Evolutionary conservation across 2,888 invertebrate species (phyloP).

Genomic region (Hybos culiciformis): DNA sequence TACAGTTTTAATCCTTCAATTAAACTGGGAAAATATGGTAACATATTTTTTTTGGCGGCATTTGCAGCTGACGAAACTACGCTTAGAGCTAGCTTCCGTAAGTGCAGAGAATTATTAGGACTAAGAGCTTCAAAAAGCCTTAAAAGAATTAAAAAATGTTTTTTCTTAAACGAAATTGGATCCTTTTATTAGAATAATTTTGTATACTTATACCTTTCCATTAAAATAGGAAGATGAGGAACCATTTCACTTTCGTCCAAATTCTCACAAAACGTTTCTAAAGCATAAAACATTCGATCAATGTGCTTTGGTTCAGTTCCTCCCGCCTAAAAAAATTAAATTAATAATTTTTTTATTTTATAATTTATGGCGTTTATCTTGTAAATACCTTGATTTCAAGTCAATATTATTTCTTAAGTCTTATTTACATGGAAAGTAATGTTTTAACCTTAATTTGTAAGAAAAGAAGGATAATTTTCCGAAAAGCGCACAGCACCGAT

Average conservation of each 20-base stretch:
- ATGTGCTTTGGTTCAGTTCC: conserved; percentile 49
- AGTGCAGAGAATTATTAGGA: conserved; percentile 42
- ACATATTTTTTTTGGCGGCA: conserved; percentile 55
- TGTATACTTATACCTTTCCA: conserved; percentile 48
- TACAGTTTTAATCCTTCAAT: conserved; percentile 51
- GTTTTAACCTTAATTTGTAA: no score
- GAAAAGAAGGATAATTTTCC: no score
- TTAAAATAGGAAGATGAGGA: conserved; percentile 55
- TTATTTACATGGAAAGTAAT: no score
- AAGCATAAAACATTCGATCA: conserved; percentile 62
- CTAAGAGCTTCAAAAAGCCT: conserved; percentile 46
- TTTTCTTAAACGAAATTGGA: no score
- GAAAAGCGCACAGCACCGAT: no score
- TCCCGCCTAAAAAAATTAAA: conserved; percentile 31
- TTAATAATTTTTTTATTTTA: no score
- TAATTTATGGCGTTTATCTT: not conserved
- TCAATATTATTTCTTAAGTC: no score
- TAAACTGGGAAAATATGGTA: conserved; percentile 56
- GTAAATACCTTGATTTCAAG: no score
- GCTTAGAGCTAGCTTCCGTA: conserved; percentile 55
- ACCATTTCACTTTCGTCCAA: conserved; percentile 55
- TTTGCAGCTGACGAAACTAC: conserved; percentile 52
- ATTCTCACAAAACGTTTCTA: conserved; percentile 69
- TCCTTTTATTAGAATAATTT: no score
- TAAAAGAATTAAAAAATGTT: not conserved